Base-by-base conservation (phyloP, 2,113 vertebrate genomes). In the Ictalurus furcatus region DNA sequence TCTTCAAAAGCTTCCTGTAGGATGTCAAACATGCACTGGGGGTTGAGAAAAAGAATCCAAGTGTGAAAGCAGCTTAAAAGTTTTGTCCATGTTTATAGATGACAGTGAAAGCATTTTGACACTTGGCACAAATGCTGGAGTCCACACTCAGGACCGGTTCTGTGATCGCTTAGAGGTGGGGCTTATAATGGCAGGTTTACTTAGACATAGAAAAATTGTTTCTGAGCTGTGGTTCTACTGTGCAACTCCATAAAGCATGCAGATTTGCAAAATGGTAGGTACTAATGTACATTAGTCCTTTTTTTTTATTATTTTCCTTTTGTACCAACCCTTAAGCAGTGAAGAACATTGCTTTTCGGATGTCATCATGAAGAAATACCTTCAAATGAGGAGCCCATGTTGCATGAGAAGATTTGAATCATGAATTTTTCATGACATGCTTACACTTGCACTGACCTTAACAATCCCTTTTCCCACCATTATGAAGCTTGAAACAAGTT, bases 41-140 rank as follows among this genome's bases (percentile, higher is more conserved):
- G 56, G 14, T 54, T 76, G 19, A 78, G 78, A n/a, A n/a, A n/a
- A 80, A 80, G 28, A 56, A 80, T 4, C 28, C 40, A 30, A 30
- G 13, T 30, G 25, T 80, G 78, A 80, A 80, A 80, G 78, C 78
- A 28, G 74, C 44, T 78, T 52, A 78, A 52, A 52, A 52, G 74
- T 78, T 73, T 28, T 6, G 40, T 76, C 73, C 37, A 12, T 48
- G 73, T 76, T 48, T 37, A 19, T 17, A 34, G 30, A 73, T 30
- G 28, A 69, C 71, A 40, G 34, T 40, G 71, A 74, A 21, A 17
- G 17, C 34, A 3, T 37, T 37, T 74, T 7, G 17, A 74, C 34
- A 48, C 12, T 6, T 14, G 74, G 74, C 23, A 52, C 23, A 48
- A n/a, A 48, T 52, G 28, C 40, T 40, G 1, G 37, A 11, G 30